A percentile compares a stretch with the other conserved stretches of the same genome.
Evolutionary conservation across 2,797 vertebrate genomes (phyloP).

Genomic region (Anniella stebbinsi): DNA sequence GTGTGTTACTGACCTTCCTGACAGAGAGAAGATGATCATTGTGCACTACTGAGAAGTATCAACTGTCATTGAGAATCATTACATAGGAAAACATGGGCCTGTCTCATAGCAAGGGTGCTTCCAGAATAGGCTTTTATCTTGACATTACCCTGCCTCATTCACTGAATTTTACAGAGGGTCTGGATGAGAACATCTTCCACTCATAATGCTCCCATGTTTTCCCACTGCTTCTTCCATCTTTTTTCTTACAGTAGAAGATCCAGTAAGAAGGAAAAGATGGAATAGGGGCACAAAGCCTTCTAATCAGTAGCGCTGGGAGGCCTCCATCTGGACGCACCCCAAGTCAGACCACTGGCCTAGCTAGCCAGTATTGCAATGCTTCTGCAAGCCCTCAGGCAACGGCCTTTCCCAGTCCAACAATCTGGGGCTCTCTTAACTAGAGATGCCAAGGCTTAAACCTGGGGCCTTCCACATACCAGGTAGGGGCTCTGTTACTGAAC

Average conservation of each 20-base stretch:
- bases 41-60: neutral
- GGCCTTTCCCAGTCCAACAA: neutral
- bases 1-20: neutral
- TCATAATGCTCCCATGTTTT: no score
- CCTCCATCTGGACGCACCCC: no score
- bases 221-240: no score
- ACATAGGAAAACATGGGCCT: neutral
- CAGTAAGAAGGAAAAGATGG: no score
- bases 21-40: neutral
- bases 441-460: neutral
- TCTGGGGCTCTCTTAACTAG: neutral
- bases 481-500: neutral
- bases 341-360: neutral
- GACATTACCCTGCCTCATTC: no score
- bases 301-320: no score
- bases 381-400: neutral
- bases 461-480: no score
- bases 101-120: neutral
- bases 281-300: no score
- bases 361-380: neutral
- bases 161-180: no score
- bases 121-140: no score
- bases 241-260: no score
- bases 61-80: neutral
- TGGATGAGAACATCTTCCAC: no score